A percentile compares a stretch with the other conserved stretches of the same genome.
These are phyloP conservation scores for Halesus radiatus DNA, from an alignment of 1,140 invertebrate genomes.

Conservation along the genomic window DNA sequence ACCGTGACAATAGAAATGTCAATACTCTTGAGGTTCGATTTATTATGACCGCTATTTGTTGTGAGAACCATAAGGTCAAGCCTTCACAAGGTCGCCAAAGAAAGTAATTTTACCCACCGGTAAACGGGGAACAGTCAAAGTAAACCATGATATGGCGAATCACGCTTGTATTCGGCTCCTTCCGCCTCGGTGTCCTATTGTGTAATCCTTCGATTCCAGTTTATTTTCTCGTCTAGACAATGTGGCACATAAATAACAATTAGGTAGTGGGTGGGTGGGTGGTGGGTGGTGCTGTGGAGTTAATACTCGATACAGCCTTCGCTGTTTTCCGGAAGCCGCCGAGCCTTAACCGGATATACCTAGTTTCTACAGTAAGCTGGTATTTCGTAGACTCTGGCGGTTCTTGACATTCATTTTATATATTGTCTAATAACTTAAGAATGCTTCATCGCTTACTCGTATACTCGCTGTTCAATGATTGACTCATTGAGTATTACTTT, in stretches of 20 bases:
- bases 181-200: constrained; percentile 2
- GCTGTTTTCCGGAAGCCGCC: constrained; percentile 1
- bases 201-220: not conserved
- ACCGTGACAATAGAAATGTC: constrained; percentile 14
- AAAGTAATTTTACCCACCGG: not conserved
- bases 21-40: not conserved
- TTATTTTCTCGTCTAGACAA: constrained; percentile 10
- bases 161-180: not conserved
- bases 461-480: too few relatives aligned
- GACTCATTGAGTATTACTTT: too few relatives aligned
- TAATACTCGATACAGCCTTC: not conserved
- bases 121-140: not conserved
- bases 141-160: not conserved
- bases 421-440: too few relatives aligned
- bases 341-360: not conserved
- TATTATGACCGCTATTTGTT: not conserved
- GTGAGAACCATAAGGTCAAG: constrained; percentile 5
- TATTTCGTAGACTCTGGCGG: not conserved
- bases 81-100: constrained; percentile 12
- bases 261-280: not conserved
- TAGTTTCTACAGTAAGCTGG: not conserved
- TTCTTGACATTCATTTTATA: constrained; percentile 12
- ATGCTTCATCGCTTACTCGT: too few relatives aligned
- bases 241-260: not conserved
- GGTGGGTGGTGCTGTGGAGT: too few relatives aligned